Conservation (phyloP, 1,140 invertebrate genomes). For the Drosophila lacteicornis region DNA sequence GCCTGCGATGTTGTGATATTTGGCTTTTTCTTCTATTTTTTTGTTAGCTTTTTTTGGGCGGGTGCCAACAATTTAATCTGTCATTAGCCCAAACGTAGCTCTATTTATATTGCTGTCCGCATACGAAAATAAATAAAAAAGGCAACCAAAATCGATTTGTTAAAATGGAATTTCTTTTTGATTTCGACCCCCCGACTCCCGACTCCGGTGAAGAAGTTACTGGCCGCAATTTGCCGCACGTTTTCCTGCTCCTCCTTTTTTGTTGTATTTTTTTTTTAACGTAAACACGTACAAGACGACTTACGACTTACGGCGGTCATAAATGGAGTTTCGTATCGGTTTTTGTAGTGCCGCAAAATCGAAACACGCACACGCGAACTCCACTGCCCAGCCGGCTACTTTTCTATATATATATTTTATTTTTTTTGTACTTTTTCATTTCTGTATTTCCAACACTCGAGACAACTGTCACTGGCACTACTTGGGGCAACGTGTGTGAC, state of each 20-base stretch:
- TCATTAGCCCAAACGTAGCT: constrained; percentile 59
- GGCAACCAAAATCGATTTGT: constrained; percentile 71
- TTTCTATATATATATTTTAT: background rate
- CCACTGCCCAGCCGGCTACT: constrained; percentile 34
- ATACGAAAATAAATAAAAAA: constrained; percentile 33
- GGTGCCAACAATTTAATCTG: constrained; percentile 74
- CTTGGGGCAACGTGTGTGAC: constrained; percentile 61
- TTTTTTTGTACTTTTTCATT: constrained; percentile 1
- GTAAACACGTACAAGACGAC: constrained; percentile 69
- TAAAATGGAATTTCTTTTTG: constrained; percentile 65
- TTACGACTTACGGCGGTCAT: constrained; percentile 43
- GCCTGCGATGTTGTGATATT: constrained; percentile 26
- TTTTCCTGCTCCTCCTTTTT: constrained; percentile 25
- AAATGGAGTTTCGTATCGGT: constrained; percentile 66
- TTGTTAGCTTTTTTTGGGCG: constrained; percentile 16
- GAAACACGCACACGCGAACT: constrained; percentile 72
- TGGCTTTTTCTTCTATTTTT: constrained; percentile 8
- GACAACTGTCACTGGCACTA: constrained; percentile 74
- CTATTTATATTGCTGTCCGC: constrained; percentile 66
- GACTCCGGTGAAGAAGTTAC: constrained; percentile 11
- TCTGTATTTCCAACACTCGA: constrained; percentile 41
- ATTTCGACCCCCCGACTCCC: constrained; percentile 30
- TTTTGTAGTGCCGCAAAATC: constrained; percentile 55
- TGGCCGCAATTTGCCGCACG: constrained; percentile 53
- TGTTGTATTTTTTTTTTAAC: constrained; percentile 3